Evolutionary conservation across 2,113 vertebrate genomes (phyloP).

Genomic region (Urocynchramus pylzowi): DNA sequence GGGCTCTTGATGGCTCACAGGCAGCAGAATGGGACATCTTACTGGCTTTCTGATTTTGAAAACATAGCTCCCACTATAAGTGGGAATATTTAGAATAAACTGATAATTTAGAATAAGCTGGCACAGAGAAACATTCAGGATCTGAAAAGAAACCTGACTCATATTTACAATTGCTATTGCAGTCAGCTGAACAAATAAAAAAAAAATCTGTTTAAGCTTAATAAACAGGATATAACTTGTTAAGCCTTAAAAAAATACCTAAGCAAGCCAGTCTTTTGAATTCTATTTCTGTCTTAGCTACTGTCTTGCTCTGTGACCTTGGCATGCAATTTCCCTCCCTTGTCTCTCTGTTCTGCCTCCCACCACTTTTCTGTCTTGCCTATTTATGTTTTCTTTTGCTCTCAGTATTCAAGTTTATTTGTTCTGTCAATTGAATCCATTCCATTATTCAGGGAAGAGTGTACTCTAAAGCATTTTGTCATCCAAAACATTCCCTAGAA

Average conservation of each 20-base stretch:
- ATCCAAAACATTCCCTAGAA: not conserved
- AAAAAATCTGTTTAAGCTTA: not conserved
- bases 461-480: slow-evolving; percentile 24
- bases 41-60: not conserved
- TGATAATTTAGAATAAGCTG: not conserved
- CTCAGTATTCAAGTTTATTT: slow-evolving; percentile 38
- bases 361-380: slow-evolving; percentile 32
- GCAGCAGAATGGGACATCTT: not conserved
- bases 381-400: slow-evolving; percentile 3
- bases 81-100: not conserved
- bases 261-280: not conserved
- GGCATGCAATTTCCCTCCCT: slow-evolving; percentile 32
- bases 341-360: slow-evolving; percentile 8
- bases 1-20: not conserved
- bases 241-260: not conserved
- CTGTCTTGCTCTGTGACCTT: slow-evolving; percentile 43
- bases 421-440: slow-evolving; percentile 20
- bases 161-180: not conserved
- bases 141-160: not conserved
- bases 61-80: not conserved
- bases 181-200: slow-evolving; percentile 32
- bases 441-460: not conserved
- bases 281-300: slow-evolving; percentile 41
- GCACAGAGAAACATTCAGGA: not conserved
- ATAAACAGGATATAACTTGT: slow-evolving; percentile 36